A percentile compares a stretch with the other conserved stretches of the same genome.
Evolutionary conservation across 1,140 invertebrate genomes (phyloP).

Genomic region (Dreissena polymorpha): DNA sequence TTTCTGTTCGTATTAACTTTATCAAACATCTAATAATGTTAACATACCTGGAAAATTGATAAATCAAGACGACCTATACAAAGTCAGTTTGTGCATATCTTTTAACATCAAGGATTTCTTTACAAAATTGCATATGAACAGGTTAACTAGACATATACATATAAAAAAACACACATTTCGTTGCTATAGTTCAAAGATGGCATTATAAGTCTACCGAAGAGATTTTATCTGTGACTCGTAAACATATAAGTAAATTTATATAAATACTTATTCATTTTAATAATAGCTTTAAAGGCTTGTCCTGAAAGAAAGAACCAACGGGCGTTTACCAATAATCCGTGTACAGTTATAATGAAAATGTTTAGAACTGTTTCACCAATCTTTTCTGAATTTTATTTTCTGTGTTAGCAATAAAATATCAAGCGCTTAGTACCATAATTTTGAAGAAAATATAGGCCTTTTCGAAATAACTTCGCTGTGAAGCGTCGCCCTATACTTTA

Average conservation of each 20-base stretch:
- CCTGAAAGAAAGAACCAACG: background rate
- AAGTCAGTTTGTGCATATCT: constrained; percentile 4
- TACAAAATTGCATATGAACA: constrained; percentile 25
- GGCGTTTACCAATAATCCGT: background rate
- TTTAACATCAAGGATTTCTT: constrained; percentile 2
- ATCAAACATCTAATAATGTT: too few relatives aligned
- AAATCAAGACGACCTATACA: too few relatives aligned
- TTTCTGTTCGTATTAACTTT: too few relatives aligned
- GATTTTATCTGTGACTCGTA: constrained; percentile 8
- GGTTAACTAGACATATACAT: background rate
- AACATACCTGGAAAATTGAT: too few relatives aligned
- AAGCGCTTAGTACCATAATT: too few relatives aligned
- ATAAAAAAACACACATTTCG: background rate
- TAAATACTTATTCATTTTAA: constrained; percentile 36
- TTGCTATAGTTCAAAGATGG: constrained; percentile 12
- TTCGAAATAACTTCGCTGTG: too few relatives aligned
- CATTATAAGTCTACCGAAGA: constrained; percentile 20
- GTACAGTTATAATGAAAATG: background rate
- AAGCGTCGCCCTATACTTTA: too few relatives aligned
- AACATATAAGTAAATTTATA: constrained; percentile 14
- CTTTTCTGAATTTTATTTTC: too few relatives aligned
- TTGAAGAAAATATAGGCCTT: too few relatives aligned
- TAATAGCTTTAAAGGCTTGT: constrained; percentile 19
- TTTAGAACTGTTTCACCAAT: too few relatives aligned
- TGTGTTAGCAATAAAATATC: too few relatives aligned